Conservation (phyloP, 2,888 invertebrate genomes). For the Trachelus tabidus region DNA sequence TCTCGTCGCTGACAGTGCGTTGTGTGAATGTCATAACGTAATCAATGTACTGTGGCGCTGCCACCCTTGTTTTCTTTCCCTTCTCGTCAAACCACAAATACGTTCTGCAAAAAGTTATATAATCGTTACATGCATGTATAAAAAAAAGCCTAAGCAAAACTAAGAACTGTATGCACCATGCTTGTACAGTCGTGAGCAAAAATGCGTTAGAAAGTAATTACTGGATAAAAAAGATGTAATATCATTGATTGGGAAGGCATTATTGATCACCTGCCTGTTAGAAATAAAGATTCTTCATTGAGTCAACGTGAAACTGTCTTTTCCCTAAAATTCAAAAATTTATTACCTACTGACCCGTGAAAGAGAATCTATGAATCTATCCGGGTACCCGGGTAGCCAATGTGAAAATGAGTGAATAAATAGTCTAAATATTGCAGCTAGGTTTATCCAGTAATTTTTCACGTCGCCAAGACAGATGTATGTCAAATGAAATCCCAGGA, state of each 20-base stretch:
- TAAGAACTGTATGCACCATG: not conserved
- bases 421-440: not conserved
- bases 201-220: too few relatives aligned
- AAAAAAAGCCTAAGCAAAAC: not conserved
- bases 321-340: too few relatives aligned
- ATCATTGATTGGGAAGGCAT: too few relatives aligned
- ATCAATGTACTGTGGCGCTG: conserved; percentile 98
- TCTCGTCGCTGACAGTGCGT: conserved; percentile 96
- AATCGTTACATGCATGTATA: not conserved
- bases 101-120: conserved; percentile 74
- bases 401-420: not conserved
- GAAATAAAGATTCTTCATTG: too few relatives aligned
- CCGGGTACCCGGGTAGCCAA: too few relatives aligned
- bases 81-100: conserved; percentile 99
- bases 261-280: too few relatives aligned
- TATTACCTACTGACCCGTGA: too few relatives aligned
- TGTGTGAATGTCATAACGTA: conserved; percentile 99
- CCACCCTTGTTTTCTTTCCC: conserved; percentile 96
- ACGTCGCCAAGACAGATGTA: not conserved
- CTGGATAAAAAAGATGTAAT: too few relatives aligned
- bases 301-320: too few relatives aligned
- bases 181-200: not conserved
- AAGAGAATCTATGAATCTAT: too few relatives aligned
- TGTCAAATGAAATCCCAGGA: not conserved
- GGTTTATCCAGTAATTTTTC: not conserved